Base-by-base conservation (phyloP, 1,140 invertebrate genomes). In the Diabrotica undecimpunctata region DNA sequence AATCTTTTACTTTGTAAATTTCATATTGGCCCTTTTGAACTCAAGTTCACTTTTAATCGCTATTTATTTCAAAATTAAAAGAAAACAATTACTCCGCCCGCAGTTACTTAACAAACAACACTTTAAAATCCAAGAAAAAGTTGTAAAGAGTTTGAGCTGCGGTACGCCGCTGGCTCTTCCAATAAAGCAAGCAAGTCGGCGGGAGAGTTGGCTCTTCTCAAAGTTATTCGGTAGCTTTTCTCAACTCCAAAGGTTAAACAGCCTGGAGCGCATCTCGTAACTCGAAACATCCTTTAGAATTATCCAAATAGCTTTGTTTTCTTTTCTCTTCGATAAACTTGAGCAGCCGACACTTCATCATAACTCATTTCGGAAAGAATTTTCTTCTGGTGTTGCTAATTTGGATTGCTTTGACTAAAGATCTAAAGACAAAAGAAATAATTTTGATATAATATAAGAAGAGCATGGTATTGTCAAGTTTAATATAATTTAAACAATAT, bases 231-330 rank as follows among this genome's bases (percentile, higher is more conserved):
- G 41, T 8, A 46, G 36, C 9, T 37, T 55, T 55, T 58, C 56
- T 25, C 25, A 37, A 36, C 59, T 50, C 35, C 59, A 36, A 61
- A 61, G 59, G 59, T 61, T 61, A 61, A 61, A 61, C 41, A 51
- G 59, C 59, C 59, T 1, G n/a, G 11, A n/a, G 59, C 59, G 59
- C n/a, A 9, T 61, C 59, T 51, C 11, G 50, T n/a, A 61, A 51
- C 46, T 61, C 59, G 59, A 61, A 61, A 61, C 59, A 61, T 61
- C 59, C 59, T 61, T 36, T 37, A 36, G 46, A 61, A 61, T 61
- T 61, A 61, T 61, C 59, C 46, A 52, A 61, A 61, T 61, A 61
- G 50, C 59, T 61, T 61, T 61, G 50, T 61, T 61, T 61, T 61
- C 59, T 61, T 61, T 61, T 25, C 59, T 52, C 46, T 39, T 41